Base-by-base conservation (phyloP, 1,140 invertebrate species). In the Lycorma delicatula region DNA sequence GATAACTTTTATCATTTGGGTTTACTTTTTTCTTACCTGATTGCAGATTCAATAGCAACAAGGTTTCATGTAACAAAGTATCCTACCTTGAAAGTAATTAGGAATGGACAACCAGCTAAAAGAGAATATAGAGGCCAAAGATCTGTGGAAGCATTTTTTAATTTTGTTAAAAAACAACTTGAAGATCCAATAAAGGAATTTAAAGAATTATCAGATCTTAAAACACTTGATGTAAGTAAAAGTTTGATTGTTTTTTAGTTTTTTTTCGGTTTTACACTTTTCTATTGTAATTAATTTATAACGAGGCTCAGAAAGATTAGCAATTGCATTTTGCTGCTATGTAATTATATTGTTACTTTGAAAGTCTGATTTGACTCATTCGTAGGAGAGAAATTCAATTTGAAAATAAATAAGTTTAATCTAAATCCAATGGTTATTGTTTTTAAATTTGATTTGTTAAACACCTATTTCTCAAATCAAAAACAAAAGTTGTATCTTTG, bases 61-160 rank as follows among this genome's bases (percentile, higher is more conserved):
- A 81, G 89, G 63, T 99, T 95, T 74, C 91, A 97, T 66, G 97
- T 99, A 44, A 89, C 84, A 13, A 99, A 99, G 78, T 99, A 99
- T 77, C 97, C 97, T 22, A 99, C 97, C 13, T 73, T 99, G 29
- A 99, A 99, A 76, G 74, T 99, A 18, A 89, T 98, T 67, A 81
- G 91, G 27, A 96, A 96, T 82, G 97, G 97, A 1, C 82, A 94
- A 66, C 81, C 91, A 7, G 81, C 87, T 1, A 99, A 99, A 74
- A 83, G 87, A 66, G 97, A 99, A 74, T 99, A 98, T 67, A 81
- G 97, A 68, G 94, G 80, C 1, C 83, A 87, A 62, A 73, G 87
- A 55, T 89, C 88, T 6, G 78, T 57, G n/a, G 51, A 86, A 27
- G 81, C 84, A 2, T 71, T 86, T 52, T 66, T 72, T 1, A 68